Percentiles rank a stretch among this genome's conserved stretches.
phyloP scores from a whole-genome alignment of 2,113 vertebrate species.

The Perca flavescens region DNA sequence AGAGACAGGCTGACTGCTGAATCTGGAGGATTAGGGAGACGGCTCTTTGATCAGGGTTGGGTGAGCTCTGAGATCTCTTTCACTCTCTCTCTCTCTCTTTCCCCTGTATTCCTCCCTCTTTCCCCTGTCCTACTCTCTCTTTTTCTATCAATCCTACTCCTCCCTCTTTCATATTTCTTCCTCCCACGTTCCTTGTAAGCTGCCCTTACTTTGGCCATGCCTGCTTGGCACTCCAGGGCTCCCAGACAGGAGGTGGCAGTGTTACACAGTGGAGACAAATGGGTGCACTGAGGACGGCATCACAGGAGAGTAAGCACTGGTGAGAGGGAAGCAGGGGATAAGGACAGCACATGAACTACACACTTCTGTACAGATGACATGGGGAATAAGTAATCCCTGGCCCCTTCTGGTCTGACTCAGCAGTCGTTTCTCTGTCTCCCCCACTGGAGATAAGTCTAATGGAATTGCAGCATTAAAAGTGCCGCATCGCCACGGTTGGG shows the following conservation, averaged over 20 bases:
- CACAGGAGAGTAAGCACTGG: slow-evolving; percentile 56
- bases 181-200: slow-evolving; percentile 24
- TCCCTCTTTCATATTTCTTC: slow-evolving; percentile 46
- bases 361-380: slow-evolving; percentile 71
- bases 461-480: slow-evolving; percentile 70
- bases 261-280: slow-evolving; percentile 76
- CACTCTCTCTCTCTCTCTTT: slow-evolving; percentile 52
- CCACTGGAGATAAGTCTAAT: slow-evolving; percentile 76
- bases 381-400: slow-evolving; percentile 72
- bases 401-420: slow-evolving; percentile 76
- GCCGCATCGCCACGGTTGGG: slow-evolving; percentile 66
- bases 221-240: slow-evolving; percentile 63
- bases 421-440: slow-evolving; percentile 72
- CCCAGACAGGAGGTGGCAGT: slow-evolving; percentile 83
- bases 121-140: slow-evolving; percentile 38
- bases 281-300: slow-evolving; percentile 56
- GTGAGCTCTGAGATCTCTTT: slow-evolving; percentile 74
- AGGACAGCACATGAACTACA: slow-evolving; percentile 71
- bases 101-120: slow-evolving; percentile 44
- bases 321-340: slow-evolving; percentile 59
- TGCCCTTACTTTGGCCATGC: slow-evolving; percentile 46
- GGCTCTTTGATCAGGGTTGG: slow-evolving; percentile 83
- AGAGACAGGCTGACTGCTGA: slow-evolving; percentile 82
- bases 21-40: slow-evolving; percentile 83
- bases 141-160: slow-evolving; percentile 44